Percentiles rank a stretch among this genome's conserved stretches.
Evolutionary conservation across 2,888 invertebrate genomes (phyloP).

Genomic region (Ganaspis brasiliensis): DNA sequence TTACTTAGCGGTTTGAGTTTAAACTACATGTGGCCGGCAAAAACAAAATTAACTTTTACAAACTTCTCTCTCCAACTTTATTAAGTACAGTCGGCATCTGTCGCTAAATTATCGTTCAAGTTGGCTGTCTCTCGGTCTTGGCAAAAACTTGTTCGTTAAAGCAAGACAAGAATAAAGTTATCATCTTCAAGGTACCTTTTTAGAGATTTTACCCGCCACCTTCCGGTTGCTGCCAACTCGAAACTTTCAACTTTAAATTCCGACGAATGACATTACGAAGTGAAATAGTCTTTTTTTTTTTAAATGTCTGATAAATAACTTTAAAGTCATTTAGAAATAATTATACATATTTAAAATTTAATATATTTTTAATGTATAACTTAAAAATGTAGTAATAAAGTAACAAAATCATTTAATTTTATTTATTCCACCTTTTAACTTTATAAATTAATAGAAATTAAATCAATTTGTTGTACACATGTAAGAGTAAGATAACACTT

Average conservation of each 20-base stretch:
- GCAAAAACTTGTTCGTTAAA: constrained; percentile 61
- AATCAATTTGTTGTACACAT: too few species aligned
- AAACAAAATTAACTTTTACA: constrained; percentile 53
- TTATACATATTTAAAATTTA: too few species aligned
- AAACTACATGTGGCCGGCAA: too few species aligned
- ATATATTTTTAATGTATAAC: too few species aligned
- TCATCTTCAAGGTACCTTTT: background rate
- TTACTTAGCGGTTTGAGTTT: background rate
- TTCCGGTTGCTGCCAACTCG: background rate
- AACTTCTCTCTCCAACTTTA: constrained; percentile 55
- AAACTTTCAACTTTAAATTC: background rate
- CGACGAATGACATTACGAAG: background rate
- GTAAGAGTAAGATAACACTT: too few species aligned
- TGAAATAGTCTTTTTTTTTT: too few species aligned
- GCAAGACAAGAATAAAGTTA: constrained; percentile 24
- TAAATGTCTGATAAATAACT: too few species aligned
- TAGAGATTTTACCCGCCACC: background rate
- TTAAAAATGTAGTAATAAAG: too few species aligned
- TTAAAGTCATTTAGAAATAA: too few species aligned
- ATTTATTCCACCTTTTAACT: too few species aligned
- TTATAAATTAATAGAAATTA: too few species aligned
- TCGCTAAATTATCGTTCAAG: constrained; percentile 75
- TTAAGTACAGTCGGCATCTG: constrained; percentile 69
- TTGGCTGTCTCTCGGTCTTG: constrained; percentile 65
- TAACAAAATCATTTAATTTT: too few species aligned